Base-by-base conservation (phyloP, 1,140 invertebrate species). In the Scaptomyza hsui region DNA sequence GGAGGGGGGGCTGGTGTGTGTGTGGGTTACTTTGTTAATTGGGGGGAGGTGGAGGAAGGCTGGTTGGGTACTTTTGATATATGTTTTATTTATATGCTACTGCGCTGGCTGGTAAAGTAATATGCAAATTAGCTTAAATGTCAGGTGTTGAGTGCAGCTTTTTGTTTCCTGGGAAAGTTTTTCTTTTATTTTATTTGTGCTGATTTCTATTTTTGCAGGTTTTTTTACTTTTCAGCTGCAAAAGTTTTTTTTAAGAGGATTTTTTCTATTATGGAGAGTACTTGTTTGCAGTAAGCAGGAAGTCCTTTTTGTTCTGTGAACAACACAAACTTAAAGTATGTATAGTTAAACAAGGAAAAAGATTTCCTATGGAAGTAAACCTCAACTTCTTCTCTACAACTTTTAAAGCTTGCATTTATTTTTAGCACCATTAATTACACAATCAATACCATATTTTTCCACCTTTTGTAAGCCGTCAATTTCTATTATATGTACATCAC, bases 121-220 rank as follows among this genome's bases (percentile, higher is more conserved):
- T 80, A 80, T 80, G 56, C 60, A 80, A 86, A 80, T 83, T 80
- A 80, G 52, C 26, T 35, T 70, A 85, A 78, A 73, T 62, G 68
- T 69, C 80, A 83, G 80, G 44, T 70, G 81, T 79, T 79, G 65
- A 78, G 72, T 61, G 78, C 56, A 69, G 56, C 55, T 64, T 55
- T 62, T 70, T 35, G n/a, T n/a, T 24, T 24, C 6, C 12, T 2
- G 1, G 24, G 24, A 55, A 62, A 62, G 35, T 61, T 70, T 61
- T 60, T 13, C 10, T 39, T 51, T 72, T 49, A 1, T 4, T 62
- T 35, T 41, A 39, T 18, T 18, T 19, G 9, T n/a, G n/a, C n/a
- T 37, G 19, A 37, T n/a, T n/a, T n/a, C 21, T 45, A 16, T 13
- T 35, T 63, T 72, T 61, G 45, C 10, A 18, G 5, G 13, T n/a